These are phyloP conservation scores for Puma concolor DNA, from an alignment of 2,113 vertebrate species.

Conservation along the genomic window DNA sequence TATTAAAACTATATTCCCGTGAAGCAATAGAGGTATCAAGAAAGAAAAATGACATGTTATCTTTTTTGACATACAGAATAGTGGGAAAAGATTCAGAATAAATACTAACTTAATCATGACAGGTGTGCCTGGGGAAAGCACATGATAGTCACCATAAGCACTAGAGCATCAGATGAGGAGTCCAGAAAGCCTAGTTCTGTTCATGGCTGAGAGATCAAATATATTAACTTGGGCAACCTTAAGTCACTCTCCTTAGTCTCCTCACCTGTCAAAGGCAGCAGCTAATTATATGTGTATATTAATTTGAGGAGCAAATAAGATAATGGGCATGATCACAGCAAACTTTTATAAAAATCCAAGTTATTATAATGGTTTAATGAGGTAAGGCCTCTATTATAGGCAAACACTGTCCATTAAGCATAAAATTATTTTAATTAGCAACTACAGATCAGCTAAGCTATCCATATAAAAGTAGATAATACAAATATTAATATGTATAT, in stretches of 20 bases:
- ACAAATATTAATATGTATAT: neutral
- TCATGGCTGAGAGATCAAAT: neutral
- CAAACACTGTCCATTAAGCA: neutral
- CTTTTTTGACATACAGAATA: constrained; percentile 62
- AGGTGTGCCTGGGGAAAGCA: constrained; percentile 53
- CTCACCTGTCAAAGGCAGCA: neutral
- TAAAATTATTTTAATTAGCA: constrained; percentile 8
- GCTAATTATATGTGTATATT: neutral
- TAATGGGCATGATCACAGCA: neutral
- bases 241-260: neutral
- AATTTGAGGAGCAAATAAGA: neutral
- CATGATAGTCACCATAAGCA: neutral
- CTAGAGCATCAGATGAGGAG: neutral
- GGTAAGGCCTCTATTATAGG: neutral
- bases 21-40: constrained; percentile 72
- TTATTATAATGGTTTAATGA: neutral
- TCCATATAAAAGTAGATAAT: neutral
- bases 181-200: neutral
- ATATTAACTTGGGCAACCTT: neutral
- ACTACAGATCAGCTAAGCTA: neutral
- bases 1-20: constrained; percentile 79
- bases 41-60: constrained; percentile 79
- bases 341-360: neutral
- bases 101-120: constrained; percentile 69
- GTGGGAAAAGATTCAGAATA: constrained; percentile 65